Base-by-base conservation (phyloP, 1,140 invertebrate genomes). In the Camponotus floridanus region DNA sequence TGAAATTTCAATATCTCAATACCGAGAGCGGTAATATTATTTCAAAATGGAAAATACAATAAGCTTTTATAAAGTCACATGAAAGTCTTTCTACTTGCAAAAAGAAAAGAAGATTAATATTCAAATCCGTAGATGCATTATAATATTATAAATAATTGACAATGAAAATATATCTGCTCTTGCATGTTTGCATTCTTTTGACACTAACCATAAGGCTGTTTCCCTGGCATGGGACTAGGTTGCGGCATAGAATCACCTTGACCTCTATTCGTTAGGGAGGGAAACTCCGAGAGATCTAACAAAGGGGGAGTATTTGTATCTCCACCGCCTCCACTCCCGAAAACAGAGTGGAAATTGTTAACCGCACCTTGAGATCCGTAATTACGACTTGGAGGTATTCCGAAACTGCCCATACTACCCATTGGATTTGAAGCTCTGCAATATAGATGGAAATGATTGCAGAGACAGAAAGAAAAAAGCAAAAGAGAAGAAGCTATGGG, bases 221-320 rank as follows among this genome's bases (percentile, higher is more conserved):
- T 97, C 91, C 97, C 97, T 83, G 97, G 97, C 95, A 98, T 97
- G 83, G 97, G 96, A 95, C 96, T 97, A 91, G 97, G 96, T 94
- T 96, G 97, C 94, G 97, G 97, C 96, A 97, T 97, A 93, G 96
- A 97, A 95, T 97, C 97, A 94, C 97, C 96, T 92, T 97, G 96
- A 95, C 97, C 96, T 94, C 97, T 96, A 94, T 97, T 97, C 90
- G 98, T 98, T 92, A 98, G 95, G 86, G 98, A 98, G 87, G 98
- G 98, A 95, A 98, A 98, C 95, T 98, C 98, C 90, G 97, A 98
- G 76, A 98, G 96, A 95, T 98, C 98, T 90, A 98, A 96, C 79
- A 98, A 95, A 83, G 98, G 97, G 65, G 98, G 98, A 92, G 97
- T 98, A 92, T 96, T 97, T 91, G 96, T 96, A 92, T 97, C 97